Evolutionary conservation across 2,113 vertebrate genomes (phyloP), one percentile per base, ranked within the genome.

Genomic region (Eubucco bourcierii): DNA sequence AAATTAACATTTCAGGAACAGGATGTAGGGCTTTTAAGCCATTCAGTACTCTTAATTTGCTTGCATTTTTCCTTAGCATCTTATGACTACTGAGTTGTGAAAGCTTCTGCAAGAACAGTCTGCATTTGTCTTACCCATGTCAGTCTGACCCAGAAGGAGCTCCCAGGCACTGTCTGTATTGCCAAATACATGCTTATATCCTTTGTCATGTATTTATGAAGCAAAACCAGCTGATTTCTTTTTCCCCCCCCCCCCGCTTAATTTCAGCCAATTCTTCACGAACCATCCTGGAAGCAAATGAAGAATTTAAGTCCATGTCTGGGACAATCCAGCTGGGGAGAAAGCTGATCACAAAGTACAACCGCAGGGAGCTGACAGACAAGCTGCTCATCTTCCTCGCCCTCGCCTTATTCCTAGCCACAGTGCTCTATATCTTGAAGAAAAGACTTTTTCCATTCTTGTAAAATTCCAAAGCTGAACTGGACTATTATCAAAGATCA

Each of bases 301-400:
- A 99, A 41, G 99, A 99, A 55, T 99, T 99, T 94, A 99, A 99
- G 91, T 98, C 98, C 80, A 99, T 99, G 99, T 99, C 99, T 7
- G 99, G 99, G 70, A 99, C 99, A 65, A 99, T 99, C 94, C 98
- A 99, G 95, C 80, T 99, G 84, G 99, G 99, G 23, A 97, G 99
- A 70, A 99, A 99, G 89, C 98, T 99, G 74, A 99, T 99, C 93
- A 99, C 99, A 16, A 99, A 99, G 79, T 99, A 99, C 90, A 99
- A 99, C 83, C 99, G 99, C 61, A 96, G 99, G 29, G 99, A 99
- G 82, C 98, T 99, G 90, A 99, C 99, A 0, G 99, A 99, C 95
- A 99, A 99, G 66, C 98, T 99, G 94, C 99, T 99, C 37, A 99
- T 99, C 96, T 99, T 99, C 87, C 98, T 99, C 1, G 99, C 99